phyloP scores from a whole-genome alignment of 2,113 vertebrate genomes.

The Indri indri region DNA sequence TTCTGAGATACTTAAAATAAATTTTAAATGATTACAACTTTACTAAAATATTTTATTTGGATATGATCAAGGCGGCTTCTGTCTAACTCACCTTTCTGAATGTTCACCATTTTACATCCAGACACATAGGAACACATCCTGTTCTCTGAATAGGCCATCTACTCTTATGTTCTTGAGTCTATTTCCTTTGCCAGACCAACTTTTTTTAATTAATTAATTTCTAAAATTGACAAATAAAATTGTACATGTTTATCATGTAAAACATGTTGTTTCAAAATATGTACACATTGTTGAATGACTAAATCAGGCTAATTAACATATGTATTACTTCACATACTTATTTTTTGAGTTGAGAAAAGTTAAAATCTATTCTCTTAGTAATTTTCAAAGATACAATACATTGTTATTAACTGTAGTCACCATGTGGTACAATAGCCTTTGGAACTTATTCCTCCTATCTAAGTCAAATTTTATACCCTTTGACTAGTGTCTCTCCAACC shows the following conservation, averaged over 20 bases:
- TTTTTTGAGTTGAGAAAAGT: neutral
- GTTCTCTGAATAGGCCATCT: neutral
- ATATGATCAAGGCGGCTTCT: neutral
- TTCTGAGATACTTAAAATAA: neutral
- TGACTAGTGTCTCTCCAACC: neutral
- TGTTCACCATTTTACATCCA: neutral
- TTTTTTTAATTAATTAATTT: neutral
- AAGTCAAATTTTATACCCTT: neutral
- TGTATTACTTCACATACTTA: neutral
- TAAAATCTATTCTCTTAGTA: neutral
- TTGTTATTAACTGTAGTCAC: neutral
- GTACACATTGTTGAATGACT: neutral
- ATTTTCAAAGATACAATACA: neutral
- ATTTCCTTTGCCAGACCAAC: neutral
- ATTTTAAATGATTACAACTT: neutral
- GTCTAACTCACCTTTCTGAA: neutral
- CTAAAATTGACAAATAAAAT: neutral
- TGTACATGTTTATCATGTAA: neutral
- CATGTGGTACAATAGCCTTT: neutral
- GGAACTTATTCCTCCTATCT: neutral
- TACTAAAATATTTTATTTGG: conserved; percentile 2
- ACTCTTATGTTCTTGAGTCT: neutral
- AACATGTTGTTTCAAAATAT: neutral
- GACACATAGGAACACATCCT: neutral
- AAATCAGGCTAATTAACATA: neutral